phyloP scores from a whole-genome alignment of 2,888 invertebrate genomes.

The Beris morrisii region DNA sequence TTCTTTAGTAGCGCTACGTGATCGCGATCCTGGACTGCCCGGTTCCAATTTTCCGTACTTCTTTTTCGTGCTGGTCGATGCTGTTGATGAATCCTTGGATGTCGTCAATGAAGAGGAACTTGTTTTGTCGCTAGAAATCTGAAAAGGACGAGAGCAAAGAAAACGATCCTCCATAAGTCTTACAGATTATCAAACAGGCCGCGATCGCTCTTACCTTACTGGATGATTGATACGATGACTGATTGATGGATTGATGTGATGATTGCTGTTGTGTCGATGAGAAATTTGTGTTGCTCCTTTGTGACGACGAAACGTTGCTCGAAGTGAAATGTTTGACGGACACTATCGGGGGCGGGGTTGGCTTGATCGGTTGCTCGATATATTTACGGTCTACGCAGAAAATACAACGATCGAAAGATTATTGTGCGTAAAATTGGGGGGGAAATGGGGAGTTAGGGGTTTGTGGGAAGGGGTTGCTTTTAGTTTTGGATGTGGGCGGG shows the following conservation, averaged over 20 bases:
- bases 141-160: conserved; percentile 1
- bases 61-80: conserved; percentile 56
- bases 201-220: conserved; percentile 35
- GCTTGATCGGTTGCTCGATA: conserved; percentile 79
- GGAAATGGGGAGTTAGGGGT: no score
- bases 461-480: no score
- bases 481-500: no score
- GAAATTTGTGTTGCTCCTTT: conserved; percentile 15
- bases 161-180: neutral
- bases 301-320: conserved; percentile 41
- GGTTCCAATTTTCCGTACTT: conserved; percentile 71
- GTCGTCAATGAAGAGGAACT: conserved; percentile 44
- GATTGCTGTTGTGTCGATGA: conserved; percentile 1
- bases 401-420: neutral
- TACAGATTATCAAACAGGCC: neutral
- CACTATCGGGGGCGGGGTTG: conserved; percentile 71
- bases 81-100: conserved; percentile 41
- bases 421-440: no score
- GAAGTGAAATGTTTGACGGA: conserved; percentile 61
- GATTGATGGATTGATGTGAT: conserved; percentile 12
- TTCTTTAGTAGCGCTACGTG: conserved; percentile 88
- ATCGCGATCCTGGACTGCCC: conserved; percentile 81
- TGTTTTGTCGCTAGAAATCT: conserved; percentile 44
- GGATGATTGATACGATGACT: conserved; percentile 32
- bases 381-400: conserved; percentile 68